Evolutionary conservation across 2,113 vertebrate species (phyloP), one percentile per base, ranked within the genome.

Genomic region (Phaetusa simplex): DNA sequence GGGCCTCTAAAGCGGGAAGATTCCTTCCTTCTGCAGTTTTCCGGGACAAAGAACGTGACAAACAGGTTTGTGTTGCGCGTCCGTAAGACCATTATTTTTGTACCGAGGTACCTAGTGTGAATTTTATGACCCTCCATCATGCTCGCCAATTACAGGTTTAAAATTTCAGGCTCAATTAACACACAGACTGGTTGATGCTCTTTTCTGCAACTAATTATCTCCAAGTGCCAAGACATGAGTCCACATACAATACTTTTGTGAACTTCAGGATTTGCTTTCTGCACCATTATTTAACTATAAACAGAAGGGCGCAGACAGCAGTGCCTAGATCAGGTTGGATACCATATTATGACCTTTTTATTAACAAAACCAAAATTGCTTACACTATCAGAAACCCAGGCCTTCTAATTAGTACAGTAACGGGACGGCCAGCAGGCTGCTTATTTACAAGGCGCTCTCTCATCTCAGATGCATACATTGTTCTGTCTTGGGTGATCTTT

Each of bases 91-190:
- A 90, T 90, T 77, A 82, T 66, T 86, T 93, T 45, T 82, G 61
- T 22, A 36, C 16, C 26, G 22, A 15, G 72, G 38, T 38, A 16
- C 55, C 64, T 40, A 32, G 18, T 20, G 24, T n/a, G 49, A 40
- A 8, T 85, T 62, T 14, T 65, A 58, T 43, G 52, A 6, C 36
- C 61, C 32, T 53, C 69, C 82, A 90, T 15, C 61, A 79, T 45
- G 84, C 45, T 82, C 12, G 9, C n/a, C 72, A 59, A 77, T 78
- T 93, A 90, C 53, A 82, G 85, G 92, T 88, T 92, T 93, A 45
- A 81, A 71, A 81, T 71, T 94, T 82, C 91, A 93, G 79, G 80
- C 86, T 95, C 95, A 93, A 91, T 97, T 92, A 98, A 95, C 82
- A 82, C 77, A 16, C 34, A 29, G 83, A 79, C 58, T 22, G 78